Evolutionary conservation across 2,113 vertebrate genomes (phyloP).

Genomic region (Oceanites oceanicus): DNA sequence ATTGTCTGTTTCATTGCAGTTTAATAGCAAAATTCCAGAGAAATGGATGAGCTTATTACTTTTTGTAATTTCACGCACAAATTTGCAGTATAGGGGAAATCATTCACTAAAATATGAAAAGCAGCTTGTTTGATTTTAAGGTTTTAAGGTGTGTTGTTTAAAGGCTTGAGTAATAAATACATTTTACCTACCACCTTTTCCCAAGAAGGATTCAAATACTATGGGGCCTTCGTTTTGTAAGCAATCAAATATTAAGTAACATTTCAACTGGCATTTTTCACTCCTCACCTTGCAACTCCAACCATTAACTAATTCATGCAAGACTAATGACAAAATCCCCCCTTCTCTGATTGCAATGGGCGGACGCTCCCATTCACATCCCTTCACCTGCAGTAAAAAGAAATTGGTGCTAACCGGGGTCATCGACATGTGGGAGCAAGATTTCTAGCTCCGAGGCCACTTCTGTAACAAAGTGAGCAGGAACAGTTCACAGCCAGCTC

Average conservation of each 20-base stretch:
- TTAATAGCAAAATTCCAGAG: not conserved
- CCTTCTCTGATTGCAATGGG: not conserved
- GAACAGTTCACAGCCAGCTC: not conserved
- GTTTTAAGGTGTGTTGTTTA: not conserved
- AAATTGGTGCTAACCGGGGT: accelerated
- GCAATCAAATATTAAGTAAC: not conserved
- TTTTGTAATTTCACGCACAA: not conserved
- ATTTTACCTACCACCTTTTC: not conserved
- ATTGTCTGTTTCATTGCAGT: not conserved
- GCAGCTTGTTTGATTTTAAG: not conserved
- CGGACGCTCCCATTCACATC: accelerated
- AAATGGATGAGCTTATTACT: not conserved
- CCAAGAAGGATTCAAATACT: not conserved
- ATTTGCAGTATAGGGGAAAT: not conserved
- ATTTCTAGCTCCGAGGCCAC: accelerated
- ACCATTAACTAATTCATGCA: not conserved
- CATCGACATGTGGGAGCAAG: not conserved
- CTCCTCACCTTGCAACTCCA: not conserved
- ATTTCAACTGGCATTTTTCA: not conserved
- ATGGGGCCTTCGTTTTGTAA: not conserved
- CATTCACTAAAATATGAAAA: not conserved
- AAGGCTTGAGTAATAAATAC: not conserved
- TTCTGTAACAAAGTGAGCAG: not conserved
- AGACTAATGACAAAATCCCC: not conserved
- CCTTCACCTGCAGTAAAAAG: not conserved